Conservation (phyloP, 2,888 invertebrate genomes). For the Eulithis testata region DNA sequence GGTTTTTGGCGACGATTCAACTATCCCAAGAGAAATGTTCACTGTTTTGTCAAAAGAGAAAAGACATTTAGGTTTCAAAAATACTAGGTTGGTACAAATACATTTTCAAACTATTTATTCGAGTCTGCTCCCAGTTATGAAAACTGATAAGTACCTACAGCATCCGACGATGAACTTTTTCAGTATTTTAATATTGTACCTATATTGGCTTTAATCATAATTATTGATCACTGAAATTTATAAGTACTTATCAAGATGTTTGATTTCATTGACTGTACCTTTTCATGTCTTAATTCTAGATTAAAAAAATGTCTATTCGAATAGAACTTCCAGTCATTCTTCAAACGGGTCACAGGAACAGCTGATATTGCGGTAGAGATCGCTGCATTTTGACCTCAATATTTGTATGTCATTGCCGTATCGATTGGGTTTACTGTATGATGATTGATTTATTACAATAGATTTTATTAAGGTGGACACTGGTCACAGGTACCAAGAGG, state of each 20-base stretch:
- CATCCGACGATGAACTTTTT: too few relatives aligned
- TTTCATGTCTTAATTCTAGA: too few relatives aligned
- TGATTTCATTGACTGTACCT: too few relatives aligned
- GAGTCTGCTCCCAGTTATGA: too few relatives aligned
- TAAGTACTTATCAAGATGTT: too few relatives aligned
- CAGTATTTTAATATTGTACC: too few relatives aligned
- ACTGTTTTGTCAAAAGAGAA: slow-evolving; percentile 25
- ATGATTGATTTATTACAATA: neutral
- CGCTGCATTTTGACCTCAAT: slow-evolving; percentile 19
- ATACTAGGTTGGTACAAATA: neutral
- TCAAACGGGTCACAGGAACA: slow-evolving; percentile 4
- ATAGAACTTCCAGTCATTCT: neutral
- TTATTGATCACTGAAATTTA: too few relatives aligned
- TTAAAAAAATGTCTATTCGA: too few relatives aligned
- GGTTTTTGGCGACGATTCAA: slow-evolving; percentile 65
- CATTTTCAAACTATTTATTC: too few relatives aligned
- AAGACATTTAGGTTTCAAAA: neutral
- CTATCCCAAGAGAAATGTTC: slow-evolving; percentile 47
- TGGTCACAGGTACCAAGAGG: neutral
- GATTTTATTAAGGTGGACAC: neutral
- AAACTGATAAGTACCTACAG: too few relatives aligned
- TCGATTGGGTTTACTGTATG: neutral
- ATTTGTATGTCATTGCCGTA: slow-evolving; percentile 16
- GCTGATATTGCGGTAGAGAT: slow-evolving; percentile 2
- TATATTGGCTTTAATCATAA: too few relatives aligned